phyloP scores from a whole-genome alignment of 2,113 vertebrate genomes.

The Salvelinus namaycush region DNA sequence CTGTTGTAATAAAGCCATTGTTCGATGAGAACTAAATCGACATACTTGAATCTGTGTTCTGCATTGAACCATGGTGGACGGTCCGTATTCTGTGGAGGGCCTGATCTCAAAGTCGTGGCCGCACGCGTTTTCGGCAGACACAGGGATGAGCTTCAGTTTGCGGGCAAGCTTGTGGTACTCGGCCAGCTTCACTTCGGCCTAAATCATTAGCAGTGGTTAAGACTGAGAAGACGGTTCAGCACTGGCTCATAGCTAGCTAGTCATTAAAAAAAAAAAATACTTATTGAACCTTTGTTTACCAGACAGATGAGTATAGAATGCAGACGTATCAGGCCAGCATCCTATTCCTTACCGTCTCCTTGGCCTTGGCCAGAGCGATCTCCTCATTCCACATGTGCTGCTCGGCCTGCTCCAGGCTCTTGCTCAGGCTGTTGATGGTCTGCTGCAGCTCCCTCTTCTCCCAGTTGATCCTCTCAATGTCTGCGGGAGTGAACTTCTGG shows the following conservation, averaged over 20 bases:
- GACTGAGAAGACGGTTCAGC: too few species aligned
- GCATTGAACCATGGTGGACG: constrained; percentile 76
- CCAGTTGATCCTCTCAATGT: constrained; percentile 91
- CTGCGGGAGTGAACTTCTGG: constrained; percentile 91
- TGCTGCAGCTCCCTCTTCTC: constrained; percentile 90
- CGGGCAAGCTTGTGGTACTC: constrained; percentile 93
- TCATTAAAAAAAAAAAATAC: too few species aligned
- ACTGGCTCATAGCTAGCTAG: too few species aligned
- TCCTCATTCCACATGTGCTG: constrained; percentile 93
- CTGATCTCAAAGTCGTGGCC: constrained; percentile 89
- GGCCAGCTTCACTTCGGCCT: constrained; percentile 83
- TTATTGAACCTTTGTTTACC: neutral
- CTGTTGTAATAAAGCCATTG: neutral
- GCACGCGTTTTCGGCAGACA: constrained; percentile 86
- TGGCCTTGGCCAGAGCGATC: constrained; percentile 85
- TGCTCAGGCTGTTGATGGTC: constrained; percentile 80
- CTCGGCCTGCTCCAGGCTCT: constrained; percentile 83
- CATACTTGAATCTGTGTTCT: constrained; percentile 85
- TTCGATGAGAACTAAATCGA: neutral
- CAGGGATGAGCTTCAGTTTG: constrained; percentile 91
- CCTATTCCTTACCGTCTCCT: constrained; percentile 79
- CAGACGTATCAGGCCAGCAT: too few species aligned
- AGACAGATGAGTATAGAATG: too few species aligned
- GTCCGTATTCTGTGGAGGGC: constrained; percentile 78
- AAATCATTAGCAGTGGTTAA: neutral